phyloP scores from a whole-genome alignment of 2,797 vertebrate genomes.

The Vespertilio murinus region DNA sequence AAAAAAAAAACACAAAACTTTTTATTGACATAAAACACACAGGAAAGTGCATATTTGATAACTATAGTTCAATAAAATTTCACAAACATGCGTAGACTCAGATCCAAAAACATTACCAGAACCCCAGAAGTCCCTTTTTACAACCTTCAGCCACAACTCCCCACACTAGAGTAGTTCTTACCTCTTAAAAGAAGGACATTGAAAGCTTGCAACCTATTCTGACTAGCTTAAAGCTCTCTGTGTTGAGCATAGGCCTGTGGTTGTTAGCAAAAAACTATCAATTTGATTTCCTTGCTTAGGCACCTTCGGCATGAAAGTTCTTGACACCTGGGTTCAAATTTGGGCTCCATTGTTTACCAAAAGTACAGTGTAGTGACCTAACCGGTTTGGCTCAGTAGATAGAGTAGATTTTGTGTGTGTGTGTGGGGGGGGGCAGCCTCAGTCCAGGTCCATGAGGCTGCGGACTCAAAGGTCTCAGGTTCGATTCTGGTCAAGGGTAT shows the following conservation, averaged over 20 bases:
- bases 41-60: background rate
- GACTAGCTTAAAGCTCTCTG: background rate
- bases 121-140: background rate
- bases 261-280: background rate
- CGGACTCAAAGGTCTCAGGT: too few species aligned
- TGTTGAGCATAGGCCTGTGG: background rate
- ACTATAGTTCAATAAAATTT: conserved; percentile 12
- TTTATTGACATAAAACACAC: background rate
- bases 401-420: too few species aligned
- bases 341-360: background rate
- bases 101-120: background rate
- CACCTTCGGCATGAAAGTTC: background rate
- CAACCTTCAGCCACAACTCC: background rate
- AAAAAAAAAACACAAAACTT: background rate
- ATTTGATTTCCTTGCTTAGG: background rate
- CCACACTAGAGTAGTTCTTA: background rate
- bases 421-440: too few species aligned
- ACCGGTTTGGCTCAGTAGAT: too few species aligned
- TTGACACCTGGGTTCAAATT: background rate
- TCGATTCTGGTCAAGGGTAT: too few species aligned
- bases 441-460: too few species aligned
- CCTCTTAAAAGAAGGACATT: background rate
- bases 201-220: background rate
- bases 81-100: background rate
- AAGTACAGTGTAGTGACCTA: background rate